A percentile compares a stretch with the other conserved stretches of the same genome.
These are phyloP conservation scores for Percina caprodes DNA, from an alignment of 2,113 vertebrate genomes.

Conservation along the genomic window DNA sequence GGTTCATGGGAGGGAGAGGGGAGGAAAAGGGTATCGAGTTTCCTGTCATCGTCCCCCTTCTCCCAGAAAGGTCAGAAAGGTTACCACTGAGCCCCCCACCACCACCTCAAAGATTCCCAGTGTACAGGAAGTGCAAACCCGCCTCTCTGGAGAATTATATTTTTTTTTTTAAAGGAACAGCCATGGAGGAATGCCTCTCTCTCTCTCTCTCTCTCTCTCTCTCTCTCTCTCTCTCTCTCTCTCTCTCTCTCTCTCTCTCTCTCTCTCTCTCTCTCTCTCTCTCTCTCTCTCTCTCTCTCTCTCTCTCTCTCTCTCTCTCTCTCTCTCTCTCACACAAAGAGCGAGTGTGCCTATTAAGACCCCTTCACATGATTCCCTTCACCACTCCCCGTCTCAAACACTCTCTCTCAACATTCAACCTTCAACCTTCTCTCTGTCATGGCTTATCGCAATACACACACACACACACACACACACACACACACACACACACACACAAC, in stretches of 20 bases:
- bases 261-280: not conserved
- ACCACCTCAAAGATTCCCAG: constrained; percentile 58
- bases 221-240: too few species aligned
- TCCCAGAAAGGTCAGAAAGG: constrained; percentile 62
- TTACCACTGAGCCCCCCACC: constrained; percentile 44
- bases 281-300: not conserved
- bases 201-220: not conserved
- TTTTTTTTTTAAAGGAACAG: constrained; percentile 44
- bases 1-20: constrained; percentile 17
- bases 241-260: too few species aligned
- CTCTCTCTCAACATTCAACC: constrained; percentile 42
- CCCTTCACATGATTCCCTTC: constrained; percentile 49
- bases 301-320: too few species aligned
- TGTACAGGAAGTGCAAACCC: constrained; percentile 71
- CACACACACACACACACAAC: not conserved
- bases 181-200: constrained; percentile 40
- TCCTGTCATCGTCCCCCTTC: constrained; percentile 52
- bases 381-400: constrained; percentile 29
- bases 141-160: constrained; percentile 48
- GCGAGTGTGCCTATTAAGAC: constrained; percentile 48
- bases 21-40: constrained; percentile 60
- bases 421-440: constrained; percentile 26
- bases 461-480: not conserved
- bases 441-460: not conserved
- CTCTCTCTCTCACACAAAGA: not conserved